Evolutionary conservation across 1,140 invertebrate genomes (phyloP).

Genomic region (Brachionus rotundiformis): DNA sequence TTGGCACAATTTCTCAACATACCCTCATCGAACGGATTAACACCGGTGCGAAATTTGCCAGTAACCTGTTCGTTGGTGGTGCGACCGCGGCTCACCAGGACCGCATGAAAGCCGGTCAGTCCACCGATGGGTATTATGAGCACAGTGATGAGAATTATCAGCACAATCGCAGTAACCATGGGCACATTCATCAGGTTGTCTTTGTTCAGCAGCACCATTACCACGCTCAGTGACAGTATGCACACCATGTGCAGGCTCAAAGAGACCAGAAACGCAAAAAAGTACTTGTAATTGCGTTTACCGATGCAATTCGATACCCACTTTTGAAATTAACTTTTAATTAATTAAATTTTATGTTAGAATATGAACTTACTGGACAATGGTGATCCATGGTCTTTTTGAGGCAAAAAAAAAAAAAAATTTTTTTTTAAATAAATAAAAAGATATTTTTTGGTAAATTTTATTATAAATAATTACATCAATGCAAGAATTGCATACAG

Average conservation of each 20-base stretch:
- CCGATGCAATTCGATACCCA: constrained; percentile 71
- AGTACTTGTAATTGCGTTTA: constrained; percentile 84
- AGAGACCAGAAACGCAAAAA: constrained; percentile 86
- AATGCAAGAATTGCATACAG: constrained; percentile 97
- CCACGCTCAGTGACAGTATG: constrained; percentile 79
- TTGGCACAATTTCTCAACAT: constrained; percentile 9
- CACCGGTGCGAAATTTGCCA: constrained; percentile 79
- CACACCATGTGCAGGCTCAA: constrained; percentile 93
- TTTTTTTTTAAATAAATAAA: neutral
- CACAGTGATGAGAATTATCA: constrained; percentile 85
- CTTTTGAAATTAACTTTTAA: neutral
- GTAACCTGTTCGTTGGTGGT: constrained; percentile 99
- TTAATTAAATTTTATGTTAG: neutral
- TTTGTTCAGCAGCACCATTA: constrained; percentile 1
- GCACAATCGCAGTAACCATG: constrained; percentile 69
- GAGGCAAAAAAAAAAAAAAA: constrained; percentile 20
- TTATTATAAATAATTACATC: constrained; percentile 65
- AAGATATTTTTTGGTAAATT: neutral
- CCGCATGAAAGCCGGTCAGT: constrained; percentile 93
- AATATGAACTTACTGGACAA: constrained; percentile 71
- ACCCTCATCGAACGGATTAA: constrained; percentile 75
- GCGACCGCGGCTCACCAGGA: constrained; percentile 90
- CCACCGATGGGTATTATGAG: constrained; percentile 94
- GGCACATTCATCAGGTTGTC: constrained; percentile 54
- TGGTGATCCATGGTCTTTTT: constrained; percentile 96